phyloP scores from a whole-genome alignment of 2,797 vertebrate species.

The Peromyscus nudipes region DNA sequence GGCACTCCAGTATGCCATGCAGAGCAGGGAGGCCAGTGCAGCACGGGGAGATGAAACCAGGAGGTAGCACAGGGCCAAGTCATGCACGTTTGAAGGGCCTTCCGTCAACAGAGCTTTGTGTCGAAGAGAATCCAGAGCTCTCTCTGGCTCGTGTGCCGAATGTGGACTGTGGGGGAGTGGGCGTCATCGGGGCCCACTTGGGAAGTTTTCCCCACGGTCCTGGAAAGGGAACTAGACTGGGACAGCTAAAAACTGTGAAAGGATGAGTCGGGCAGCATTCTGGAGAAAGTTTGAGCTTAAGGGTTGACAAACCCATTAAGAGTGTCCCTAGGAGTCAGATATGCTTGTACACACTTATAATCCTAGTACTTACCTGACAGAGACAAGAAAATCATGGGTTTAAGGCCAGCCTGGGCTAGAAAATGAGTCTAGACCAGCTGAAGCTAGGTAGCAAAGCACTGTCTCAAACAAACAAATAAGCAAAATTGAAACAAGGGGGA shows the following conservation, averaged over 20 bases:
- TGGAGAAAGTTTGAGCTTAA: neutral
- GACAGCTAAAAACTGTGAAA: neutral
- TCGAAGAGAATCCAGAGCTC: neutral
- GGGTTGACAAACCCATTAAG: neutral
- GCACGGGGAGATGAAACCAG: neutral
- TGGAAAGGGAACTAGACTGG: neutral
- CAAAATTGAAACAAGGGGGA: neutral
- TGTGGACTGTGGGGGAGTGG: neutral
- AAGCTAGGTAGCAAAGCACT: neutral
- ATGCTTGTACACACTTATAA: neutral
- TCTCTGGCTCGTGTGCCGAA: neutral
- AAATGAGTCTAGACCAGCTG: neutral
- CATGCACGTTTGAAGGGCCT: neutral
- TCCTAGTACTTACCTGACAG: neutral
- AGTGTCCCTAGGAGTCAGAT: neutral
- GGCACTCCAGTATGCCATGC: neutral
- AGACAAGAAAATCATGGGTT: neutral
- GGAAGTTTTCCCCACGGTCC: neutral
- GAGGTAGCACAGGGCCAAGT: neutral
- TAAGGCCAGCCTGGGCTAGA: neutral
- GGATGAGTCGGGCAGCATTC: neutral
- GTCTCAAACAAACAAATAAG: neutral
- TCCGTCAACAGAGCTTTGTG: neutral
- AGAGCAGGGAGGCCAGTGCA: neutral
- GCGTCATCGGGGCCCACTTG: neutral